A percentile compares a stretch with the other conserved stretches of the same genome.
Evolutionary conservation across 1,140 invertebrate species (phyloP).

Genomic region (Hormaphis cornu): DNA sequence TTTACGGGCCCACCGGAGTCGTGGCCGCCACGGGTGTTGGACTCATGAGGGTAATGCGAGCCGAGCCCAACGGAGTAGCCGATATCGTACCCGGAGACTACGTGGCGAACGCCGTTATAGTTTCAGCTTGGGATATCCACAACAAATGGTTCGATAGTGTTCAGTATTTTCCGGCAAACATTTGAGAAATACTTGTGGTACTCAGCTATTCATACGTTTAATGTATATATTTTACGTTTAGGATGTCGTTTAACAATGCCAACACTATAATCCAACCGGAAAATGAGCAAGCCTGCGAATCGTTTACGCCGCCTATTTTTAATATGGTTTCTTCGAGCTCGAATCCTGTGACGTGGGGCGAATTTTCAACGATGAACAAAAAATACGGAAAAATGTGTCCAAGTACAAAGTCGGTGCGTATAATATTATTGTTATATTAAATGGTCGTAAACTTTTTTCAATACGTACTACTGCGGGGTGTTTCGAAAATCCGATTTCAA

Average conservation of each 20-base stretch:
- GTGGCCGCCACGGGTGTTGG: constrained; percentile 48
- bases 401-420: too few relatives aligned
- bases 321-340: constrained; percentile 60
- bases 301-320: constrained; percentile 47
- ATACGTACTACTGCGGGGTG: too few relatives aligned
- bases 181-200: too few relatives aligned
- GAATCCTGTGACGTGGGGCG: constrained; percentile 56
- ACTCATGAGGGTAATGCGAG: constrained; percentile 51
- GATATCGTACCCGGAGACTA: constrained; percentile 72
- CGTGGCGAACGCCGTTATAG: constrained; percentile 64
- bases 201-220: too few relatives aligned
- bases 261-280: too few relatives aligned
- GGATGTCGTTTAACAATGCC: too few relatives aligned
- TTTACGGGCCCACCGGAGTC: constrained; percentile 66
- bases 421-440: too few relatives aligned
- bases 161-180: too few relatives aligned
- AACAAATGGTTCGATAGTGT: constrained; percentile 6
- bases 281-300: background rate
- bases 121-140: constrained; percentile 58
- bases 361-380: constrained; percentile 47
- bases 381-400: background rate
- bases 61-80: constrained; percentile 49
- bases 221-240: too few relatives aligned
- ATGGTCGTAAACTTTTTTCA: too few relatives aligned
- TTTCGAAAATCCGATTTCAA: too few relatives aligned